A percentile compares a stretch with the other conserved stretches of the same genome.
phyloP scores from a whole-genome alignment of 2,113 vertebrate genomes.

The Spea bombifrons region DNA sequence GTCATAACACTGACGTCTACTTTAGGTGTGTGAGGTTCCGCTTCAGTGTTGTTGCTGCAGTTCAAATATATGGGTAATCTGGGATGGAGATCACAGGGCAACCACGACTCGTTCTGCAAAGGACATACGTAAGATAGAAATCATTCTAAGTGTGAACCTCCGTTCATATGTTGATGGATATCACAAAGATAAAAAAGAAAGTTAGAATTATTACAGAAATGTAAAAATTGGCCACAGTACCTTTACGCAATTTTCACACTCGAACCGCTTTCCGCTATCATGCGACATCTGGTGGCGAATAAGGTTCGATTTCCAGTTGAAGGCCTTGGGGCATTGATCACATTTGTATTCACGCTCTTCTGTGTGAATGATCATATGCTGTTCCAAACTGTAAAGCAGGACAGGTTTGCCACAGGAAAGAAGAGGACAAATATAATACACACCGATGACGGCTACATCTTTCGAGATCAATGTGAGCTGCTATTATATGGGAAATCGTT shows the following conservation, averaged over 20 bases:
- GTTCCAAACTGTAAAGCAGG: conserved; percentile 78
- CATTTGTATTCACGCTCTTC: conserved; percentile 98
- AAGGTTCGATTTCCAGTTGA: conserved; percentile 99
- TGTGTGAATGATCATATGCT: conserved; percentile 97
- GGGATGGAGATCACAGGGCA: conserved; percentile 45
- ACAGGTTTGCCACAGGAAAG: conserved; percentile 19
- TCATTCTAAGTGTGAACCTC: conserved; percentile 37
- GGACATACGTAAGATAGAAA: conserved; percentile 44
- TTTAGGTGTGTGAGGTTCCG: conserved; percentile 48
- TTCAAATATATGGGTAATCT: conserved; percentile 48
- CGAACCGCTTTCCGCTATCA: conserved; percentile 97
- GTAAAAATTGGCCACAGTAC: conserved; percentile 59
- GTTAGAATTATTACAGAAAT: not conserved
- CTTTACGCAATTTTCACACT: conserved; percentile 99
- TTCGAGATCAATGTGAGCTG: not conserved
- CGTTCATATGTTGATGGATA: conserved; percentile 26
- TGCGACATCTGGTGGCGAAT: conserved; percentile 99
- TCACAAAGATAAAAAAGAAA: conserved; percentile 12
- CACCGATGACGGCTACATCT: not conserved
- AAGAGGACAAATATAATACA: not conserved
- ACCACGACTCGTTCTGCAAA: conserved; percentile 46
- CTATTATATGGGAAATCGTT: not conserved
- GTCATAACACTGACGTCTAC: conserved; percentile 47
- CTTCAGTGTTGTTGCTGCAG: conserved; percentile 49
- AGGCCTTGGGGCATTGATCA: conserved; percentile 99